Evolutionary conservation across 2,888 invertebrate genomes (phyloP).

Genomic region (Epirrita christyi): DNA sequence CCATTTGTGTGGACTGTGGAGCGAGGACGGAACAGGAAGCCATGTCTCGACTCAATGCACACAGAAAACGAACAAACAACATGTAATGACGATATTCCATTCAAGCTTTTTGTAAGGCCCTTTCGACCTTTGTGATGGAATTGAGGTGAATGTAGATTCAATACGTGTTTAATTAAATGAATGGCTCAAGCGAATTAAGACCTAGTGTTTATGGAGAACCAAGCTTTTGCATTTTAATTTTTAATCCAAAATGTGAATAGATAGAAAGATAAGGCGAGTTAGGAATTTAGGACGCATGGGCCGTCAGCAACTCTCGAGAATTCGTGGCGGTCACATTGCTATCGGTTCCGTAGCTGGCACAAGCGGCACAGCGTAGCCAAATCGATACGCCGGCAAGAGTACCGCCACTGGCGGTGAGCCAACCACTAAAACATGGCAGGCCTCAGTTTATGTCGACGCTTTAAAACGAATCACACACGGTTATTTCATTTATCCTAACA

Average conservation of each 20-base stretch:
- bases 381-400: slow-evolving; percentile 53
- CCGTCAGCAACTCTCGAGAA: slow-evolving; percentile 40
- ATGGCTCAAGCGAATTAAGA: slow-evolving; percentile 24
- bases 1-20: slow-evolving; percentile 35
- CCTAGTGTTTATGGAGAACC: slow-evolving; percentile 19
- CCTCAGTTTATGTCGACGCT: slow-evolving; percentile 55
- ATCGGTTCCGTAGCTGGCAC: slow-evolving; percentile 28
- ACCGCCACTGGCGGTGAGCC: slow-evolving; percentile 65
- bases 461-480: slow-evolving; percentile 48
- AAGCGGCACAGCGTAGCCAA: slow-evolving; percentile 48
- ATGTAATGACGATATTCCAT: slow-evolving; percentile 67
- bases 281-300: slow-evolving; percentile 36
- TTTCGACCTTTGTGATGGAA: slow-evolving; percentile 60
- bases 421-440: slow-evolving; percentile 64
- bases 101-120: slow-evolving; percentile 66
- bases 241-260: slow-evolving; percentile 27
- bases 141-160: slow-evolving; percentile 45
- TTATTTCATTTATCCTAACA: slow-evolving; percentile 51
- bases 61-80: slow-evolving; percentile 64
- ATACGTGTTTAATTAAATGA: slow-evolving; percentile 42
- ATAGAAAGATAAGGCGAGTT: slow-evolving; percentile 40
- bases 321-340: slow-evolving; percentile 50
- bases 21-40: slow-evolving; percentile 71
- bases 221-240: slow-evolving; percentile 22
- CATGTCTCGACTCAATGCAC: slow-evolving; percentile 59